These are phyloP conservation scores for Mionectes macconnelli DNA, from an alignment of 2,113 vertebrate species.

Conservation along the genomic window DNA sequence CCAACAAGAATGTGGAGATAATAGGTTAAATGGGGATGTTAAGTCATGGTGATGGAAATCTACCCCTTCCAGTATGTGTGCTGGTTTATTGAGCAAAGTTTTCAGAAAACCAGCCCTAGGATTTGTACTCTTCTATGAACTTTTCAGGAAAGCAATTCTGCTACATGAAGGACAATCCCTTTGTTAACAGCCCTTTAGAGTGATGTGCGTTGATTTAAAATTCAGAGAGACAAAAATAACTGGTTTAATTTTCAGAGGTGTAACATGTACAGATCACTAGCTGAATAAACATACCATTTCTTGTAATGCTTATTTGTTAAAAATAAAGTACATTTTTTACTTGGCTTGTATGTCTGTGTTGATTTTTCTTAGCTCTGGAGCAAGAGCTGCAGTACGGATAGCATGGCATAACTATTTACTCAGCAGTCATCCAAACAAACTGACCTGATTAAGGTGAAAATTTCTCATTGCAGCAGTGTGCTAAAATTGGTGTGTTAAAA, in stretches of 20 bases:
- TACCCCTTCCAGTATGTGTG: background rate
- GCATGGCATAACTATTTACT: background rate
- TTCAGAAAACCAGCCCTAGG: background rate
- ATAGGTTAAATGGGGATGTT: background rate
- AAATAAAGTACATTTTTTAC: background rate
- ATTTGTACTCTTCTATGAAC: background rate
- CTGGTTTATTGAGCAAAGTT: background rate
- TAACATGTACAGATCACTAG: background rate
- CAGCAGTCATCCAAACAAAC: background rate
- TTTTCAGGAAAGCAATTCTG: background rate
- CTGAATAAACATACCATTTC: background rate
- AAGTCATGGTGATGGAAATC: background rate
- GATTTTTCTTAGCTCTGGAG: background rate
- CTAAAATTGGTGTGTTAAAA: background rate
- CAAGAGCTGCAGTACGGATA: background rate
- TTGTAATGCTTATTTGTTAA: background rate
- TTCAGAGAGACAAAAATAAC: background rate
- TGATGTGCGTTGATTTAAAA: background rate
- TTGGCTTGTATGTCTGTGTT: background rate
- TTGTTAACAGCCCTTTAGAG: background rate
- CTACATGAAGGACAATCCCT: background rate
- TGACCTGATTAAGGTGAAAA: slow-evolving; percentile 7
- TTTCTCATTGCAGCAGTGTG: background rate
- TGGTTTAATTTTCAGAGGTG: background rate
- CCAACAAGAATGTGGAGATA: background rate